Base-by-base conservation (phyloP, 2,888 invertebrate genomes). In the Heliconius hortense region DNA sequence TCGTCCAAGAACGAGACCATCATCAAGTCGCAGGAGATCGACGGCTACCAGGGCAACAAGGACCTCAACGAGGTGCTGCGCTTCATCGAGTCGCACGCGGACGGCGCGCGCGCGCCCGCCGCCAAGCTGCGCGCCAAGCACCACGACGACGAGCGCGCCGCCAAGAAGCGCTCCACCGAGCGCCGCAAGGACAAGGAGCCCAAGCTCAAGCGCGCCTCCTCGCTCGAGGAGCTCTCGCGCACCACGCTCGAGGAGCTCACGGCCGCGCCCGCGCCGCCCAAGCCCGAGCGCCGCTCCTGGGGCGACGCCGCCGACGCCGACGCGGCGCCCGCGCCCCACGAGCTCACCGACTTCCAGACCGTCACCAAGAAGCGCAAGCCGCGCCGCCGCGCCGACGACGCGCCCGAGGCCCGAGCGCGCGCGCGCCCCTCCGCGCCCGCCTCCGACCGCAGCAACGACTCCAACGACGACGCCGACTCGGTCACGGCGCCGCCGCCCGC, bases 361-460 rank as follows among this genome's bases (percentile, higher is more conserved):
- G 97, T 98, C 73, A 97, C 96, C 76, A 97, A 97, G 87, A 96
- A 97, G 88, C 97, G 97, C 88, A 96, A 96, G 85, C 95, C 96
- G 84, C 96, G 96, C 84, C 97, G 97, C 85, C 95, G 96, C 82
- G 88, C 93, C 81, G 95, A 95, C 84, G 94, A 93, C 73, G 81
- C 80, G 64, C 85, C 81, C 69, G 77, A 92, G 74, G 67, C 78
- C 78, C 74, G 35, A 77, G 79, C 68, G n/a, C 59, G 60, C 24
- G 67, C 67, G 5, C 81, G 76, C 82, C 96, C 96, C 90, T 96
- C 96, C n/a, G 96, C 97, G 31, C 97, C 97, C 74, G 97, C 97
- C 78, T 96, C 96, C 83, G 97, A 97, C 85, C 97, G 97, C 90
- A 97, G 97, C 79, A 94, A 94, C 86, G 97, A 97, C 88, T 97